phyloP scores from a whole-genome alignment of 1,140 invertebrate species.

The Drosophila kanapiae region DNA sequence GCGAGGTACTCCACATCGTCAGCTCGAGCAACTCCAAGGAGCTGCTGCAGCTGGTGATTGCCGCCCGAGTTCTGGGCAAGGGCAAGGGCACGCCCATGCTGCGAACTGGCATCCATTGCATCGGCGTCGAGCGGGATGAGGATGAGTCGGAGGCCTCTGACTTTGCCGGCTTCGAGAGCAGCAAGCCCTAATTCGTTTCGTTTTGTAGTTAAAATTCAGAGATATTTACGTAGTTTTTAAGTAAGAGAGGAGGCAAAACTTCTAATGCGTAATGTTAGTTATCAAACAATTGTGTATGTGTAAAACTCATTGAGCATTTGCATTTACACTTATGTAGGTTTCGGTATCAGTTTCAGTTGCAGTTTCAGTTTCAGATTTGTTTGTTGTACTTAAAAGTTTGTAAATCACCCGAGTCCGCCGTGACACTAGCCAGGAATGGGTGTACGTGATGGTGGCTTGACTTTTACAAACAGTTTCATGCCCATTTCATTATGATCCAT shows the following conservation, averaged over 20 bases:
- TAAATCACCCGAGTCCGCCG: constrained; percentile 15
- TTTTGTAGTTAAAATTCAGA: constrained; percentile 66
- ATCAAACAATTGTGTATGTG: constrained; percentile 34
- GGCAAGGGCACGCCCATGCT: constrained; percentile 87
- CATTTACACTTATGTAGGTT: constrained; percentile 21
- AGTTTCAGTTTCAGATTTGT: constrained; percentile 25
- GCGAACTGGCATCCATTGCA: constrained; percentile 86
- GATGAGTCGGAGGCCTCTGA: constrained; percentile 84
- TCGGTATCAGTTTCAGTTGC: constrained; percentile 17
- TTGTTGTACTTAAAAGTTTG: constrained; percentile 48
- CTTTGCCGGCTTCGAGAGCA: constrained; percentile 64
- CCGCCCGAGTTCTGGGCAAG: constrained; percentile 86
- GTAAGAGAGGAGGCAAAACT: constrained; percentile 18
- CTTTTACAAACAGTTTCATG: constrained; percentile 11
- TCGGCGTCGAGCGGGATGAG: constrained; percentile 85
- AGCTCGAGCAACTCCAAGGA: constrained; percentile 81
- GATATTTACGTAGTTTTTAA: constrained; percentile 68
- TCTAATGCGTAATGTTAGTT: constrained; percentile 55
- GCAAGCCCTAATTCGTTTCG: constrained; percentile 56
- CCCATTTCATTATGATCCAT: constrained; percentile 1
- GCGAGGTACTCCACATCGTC: constrained; percentile 85
- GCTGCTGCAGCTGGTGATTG: constrained; percentile 76
- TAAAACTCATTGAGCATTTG: constrained; percentile 50
- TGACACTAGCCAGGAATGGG: constrained; percentile 4
- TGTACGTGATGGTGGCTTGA: constrained; percentile 13